Evolutionary conservation across 2,113 vertebrate genomes (phyloP), one percentile per base, ranked within the genome.

Genomic region (Chinchilla lanigera): DNA sequence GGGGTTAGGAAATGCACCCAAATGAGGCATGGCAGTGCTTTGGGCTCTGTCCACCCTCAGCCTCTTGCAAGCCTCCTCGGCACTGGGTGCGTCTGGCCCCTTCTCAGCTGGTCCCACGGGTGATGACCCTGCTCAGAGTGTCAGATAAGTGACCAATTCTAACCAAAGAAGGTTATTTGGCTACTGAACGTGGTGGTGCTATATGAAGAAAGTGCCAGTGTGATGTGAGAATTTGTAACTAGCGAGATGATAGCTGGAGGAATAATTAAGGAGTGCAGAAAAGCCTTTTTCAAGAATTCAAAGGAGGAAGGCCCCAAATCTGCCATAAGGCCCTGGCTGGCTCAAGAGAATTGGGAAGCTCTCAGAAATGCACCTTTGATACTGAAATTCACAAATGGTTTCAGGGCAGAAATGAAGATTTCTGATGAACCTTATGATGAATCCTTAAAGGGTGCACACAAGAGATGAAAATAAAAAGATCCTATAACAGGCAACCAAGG

Each of bases 381-480:
- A 52, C 19, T 93, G 38, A 90, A 67, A 91, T 41, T 88, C 92
- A 85, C 83, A 77, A 33, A 69, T 60, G 41, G 54, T 63, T 65
- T 41, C 28, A 92, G 73, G 90, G 13, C 47, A 83, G 67, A 41
- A 77, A 63, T 60, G 38, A 93, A 41, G 41, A 58, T 86, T 69
- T 82, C 83, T 50, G 71, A 69, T 61, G 22, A 28, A 9, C 41
- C 60, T 69, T 82, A 78, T 50, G 71, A 69, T 61, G 22, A 28
- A 17, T 61, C 60, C 65, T 93, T 52, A 60, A 78, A 83, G 20
- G 63, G 77, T 90, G n/a, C 8, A 38, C n/a, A 20, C 33, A 65
- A 63, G 65, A 85, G n/a, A 91, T 82, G 54, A 88, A 89, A 65
- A 77, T 52, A 69, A 97, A 89, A 71, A 87, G 44, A 47, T 94